Evolutionary conservation across 1,140 invertebrate species (phyloP), one percentile per base, ranked within the genome.

Genomic region (Daktulosphaira vitifoliae): DNA sequence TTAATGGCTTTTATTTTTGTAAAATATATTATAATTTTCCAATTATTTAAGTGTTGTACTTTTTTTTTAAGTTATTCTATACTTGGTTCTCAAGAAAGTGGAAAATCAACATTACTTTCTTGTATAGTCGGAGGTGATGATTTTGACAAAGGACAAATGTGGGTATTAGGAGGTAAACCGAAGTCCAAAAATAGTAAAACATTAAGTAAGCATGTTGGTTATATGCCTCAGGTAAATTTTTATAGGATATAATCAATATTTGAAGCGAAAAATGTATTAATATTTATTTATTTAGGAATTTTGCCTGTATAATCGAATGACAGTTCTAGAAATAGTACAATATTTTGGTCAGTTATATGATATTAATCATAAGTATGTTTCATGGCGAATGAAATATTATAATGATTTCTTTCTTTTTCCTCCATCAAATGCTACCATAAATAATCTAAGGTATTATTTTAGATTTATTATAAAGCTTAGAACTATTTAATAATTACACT

Each of bases 201-300:
- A 1, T 62, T 62, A 46, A 62, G 23, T 15, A 48, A 29, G 20
- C 15, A 13, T 3, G 44, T 22, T 8, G 56, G 56, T 1, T 62
- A 62, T 48, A 62, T 62, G 56, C 56, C 56, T 46, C 56, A 62
- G 42, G 56, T 62, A 53, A 33, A 11, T 53, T 33, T 33, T 33
- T 33, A 11, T 6, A 33, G 29, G 11, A 33, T 33, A 33, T 33
- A 33, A 6, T 33, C 29, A 33, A 33, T 11, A 33, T 11, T 33
- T 33, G 29, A 33, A 33, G 11, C 11, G 11, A 33, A 33, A 6
- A 6, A 6, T 11, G 11, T 6, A 33, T 33, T 33, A 6, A 6
- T 33, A 33, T 33, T 33, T 54, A 22, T 42, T 29, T 39, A 29
- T 62, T 5, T 18, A 62, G 42, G 18, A 48, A 22, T 33, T 62